phyloP scores from a whole-genome alignment of 1,140 invertebrate species.

The Ylistrum balloti region DNA sequence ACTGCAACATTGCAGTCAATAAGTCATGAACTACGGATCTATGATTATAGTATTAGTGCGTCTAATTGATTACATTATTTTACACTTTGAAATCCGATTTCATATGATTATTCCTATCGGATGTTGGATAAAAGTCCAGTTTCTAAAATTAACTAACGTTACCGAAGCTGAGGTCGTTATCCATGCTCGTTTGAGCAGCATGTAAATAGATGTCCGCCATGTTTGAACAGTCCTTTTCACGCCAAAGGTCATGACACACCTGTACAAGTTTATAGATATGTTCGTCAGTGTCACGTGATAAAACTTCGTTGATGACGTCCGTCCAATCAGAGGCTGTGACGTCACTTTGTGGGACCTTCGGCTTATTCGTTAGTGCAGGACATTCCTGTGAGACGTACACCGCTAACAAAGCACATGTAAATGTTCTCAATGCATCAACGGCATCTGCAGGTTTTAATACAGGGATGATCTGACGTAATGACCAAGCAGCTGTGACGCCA shows the following conservation, averaged over 20 bases:
- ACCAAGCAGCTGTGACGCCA: neutral
- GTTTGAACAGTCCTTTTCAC: neutral
- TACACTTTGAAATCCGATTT: no score
- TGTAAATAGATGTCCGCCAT: neutral
- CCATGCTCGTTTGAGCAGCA: neutral
- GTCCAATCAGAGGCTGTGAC: neutral
- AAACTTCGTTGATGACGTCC: neutral
- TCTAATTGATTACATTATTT: no score
- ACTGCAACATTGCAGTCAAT: no score
- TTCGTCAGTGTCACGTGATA: neutral
- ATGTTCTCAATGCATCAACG: neutral
- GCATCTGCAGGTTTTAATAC: neutral
- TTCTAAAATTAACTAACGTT: no score
- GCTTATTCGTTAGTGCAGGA: neutral
- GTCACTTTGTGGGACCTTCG: neutral
- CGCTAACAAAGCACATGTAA: neutral
- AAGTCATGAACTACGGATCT: no score
- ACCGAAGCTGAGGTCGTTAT: neutral
- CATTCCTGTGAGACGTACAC: neutral
- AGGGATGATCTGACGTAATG: neutral
- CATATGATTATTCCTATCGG: no score
- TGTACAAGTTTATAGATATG: slow-evolving; percentile 1
- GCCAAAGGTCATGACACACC: neutral
- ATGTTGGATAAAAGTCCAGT: no score
- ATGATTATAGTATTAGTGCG: no score